These are phyloP conservation scores for Rhagoletis zephyria DNA, from an alignment of 1,140 invertebrate genomes.

Conservation along the genomic window DNA sequence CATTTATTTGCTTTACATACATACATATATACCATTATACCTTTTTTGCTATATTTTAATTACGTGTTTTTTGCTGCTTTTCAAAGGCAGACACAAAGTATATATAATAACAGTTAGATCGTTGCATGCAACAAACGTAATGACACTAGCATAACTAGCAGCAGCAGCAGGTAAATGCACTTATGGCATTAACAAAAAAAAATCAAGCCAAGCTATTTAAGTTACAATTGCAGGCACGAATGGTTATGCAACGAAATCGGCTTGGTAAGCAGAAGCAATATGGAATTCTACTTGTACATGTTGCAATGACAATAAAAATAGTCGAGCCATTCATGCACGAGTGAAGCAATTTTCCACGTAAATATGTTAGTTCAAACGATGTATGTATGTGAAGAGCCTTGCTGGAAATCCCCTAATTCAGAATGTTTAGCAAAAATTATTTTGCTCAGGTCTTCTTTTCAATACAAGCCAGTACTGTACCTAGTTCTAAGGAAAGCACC, in stretches of 20 bases:
- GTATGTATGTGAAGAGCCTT: neutral
- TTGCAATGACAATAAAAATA: conserved; percentile 29
- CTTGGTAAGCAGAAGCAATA: conserved; percentile 12
- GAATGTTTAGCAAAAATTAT: too few species aligned
- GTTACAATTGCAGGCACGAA: neutral
- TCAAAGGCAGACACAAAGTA: conserved; percentile 34
- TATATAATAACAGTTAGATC: conserved; percentile 49
- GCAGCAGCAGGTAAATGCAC: conserved; percentile 4
- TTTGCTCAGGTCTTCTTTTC: too few species aligned
- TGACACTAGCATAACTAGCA: conserved; percentile 38
- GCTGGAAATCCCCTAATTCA: neutral
- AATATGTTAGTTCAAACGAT: too few species aligned
- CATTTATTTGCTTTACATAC: conserved; percentile 40
- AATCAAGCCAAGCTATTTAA: neutral
- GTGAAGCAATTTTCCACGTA: neutral
- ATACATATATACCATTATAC: too few species aligned
- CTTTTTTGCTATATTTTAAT: neutral
- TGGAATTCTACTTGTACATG: neutral
- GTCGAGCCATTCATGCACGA: neutral
- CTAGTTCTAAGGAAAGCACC: too few species aligned
- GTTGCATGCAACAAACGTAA: conserved; percentile 49
- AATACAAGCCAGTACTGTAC: too few species aligned
- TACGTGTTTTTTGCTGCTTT: neutral
- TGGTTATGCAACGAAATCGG: neutral
- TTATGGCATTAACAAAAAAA: neutral